Evolutionary conservation across 2,113 vertebrate genomes (phyloP), one percentile per base, ranked within the genome.

Genomic region (Okapia johnstoni): DNA sequence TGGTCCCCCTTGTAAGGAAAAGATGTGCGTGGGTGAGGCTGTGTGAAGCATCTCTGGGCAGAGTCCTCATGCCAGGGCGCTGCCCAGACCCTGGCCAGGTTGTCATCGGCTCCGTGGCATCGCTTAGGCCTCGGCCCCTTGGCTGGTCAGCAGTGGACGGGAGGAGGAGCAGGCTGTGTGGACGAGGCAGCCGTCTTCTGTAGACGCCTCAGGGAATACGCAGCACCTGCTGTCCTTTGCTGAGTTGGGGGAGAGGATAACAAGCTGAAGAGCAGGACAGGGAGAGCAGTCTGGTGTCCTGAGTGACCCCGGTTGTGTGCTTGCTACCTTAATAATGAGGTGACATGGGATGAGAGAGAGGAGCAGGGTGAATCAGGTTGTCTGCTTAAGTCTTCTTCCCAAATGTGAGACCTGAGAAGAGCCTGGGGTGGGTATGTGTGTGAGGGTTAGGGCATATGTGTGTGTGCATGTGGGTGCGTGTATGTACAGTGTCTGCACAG

Each of bases 391-490:
- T 63, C 46, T 73, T 88, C 85, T 81, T 50, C 40, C n/a, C n/a
- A 57, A 48, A 54, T n/a, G n/a, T 23, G 58, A 52, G 60, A 91
- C 80, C 17, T 9, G 61, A 60, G 79, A 40, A 55, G 46, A 50
- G 61, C 43, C 30, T 63, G n/a, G 25, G 30, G 16, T n/a, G 30
- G 3, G 2, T 50, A 26, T 30, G 26, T n/a, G 9, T 23, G 66
- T 36, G 6, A 70, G 66, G n/a, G n/a, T 23, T 70, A 12, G 66
- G 66, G 66, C 66, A 16, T 28, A 1, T 30, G 36, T 50, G 1
- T 26, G 1, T 40, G 25, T 21, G 8, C 19, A 10, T 61, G 7
- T 50, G 7, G 40, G 50, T 28, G 0, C 2, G 0, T 15, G 9
- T 13, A 23, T 6, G 0, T 63, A 4, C 48, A 73, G 3, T 26